phyloP scores from a whole-genome alignment of 2,797 vertebrate genomes.

The Nyctibius grandis region DNA sequence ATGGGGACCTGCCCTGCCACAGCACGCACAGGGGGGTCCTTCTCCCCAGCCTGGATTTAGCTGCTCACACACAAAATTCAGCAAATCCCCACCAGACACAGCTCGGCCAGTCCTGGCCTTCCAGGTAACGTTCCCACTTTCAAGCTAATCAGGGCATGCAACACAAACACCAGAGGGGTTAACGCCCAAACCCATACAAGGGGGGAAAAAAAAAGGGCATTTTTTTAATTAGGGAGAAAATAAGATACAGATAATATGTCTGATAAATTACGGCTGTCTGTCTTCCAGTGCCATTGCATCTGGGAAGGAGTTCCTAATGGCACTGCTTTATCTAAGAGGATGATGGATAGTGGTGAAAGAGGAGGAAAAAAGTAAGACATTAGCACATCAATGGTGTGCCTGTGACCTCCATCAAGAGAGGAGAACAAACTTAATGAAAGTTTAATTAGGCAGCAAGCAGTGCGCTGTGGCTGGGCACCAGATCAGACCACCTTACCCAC shows the following conservation, averaged over 20 bases:
- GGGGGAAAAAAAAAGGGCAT: not conserved
- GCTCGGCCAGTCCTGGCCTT: not conserved
- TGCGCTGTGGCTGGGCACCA: not conserved
- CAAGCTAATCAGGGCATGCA: not conserved
- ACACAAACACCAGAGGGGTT: not conserved
- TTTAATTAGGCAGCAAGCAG: slow-evolving; percentile 66
- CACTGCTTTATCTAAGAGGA: slow-evolving; percentile 37
- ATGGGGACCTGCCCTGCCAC: not conserved
- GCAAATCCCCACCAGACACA: not conserved
- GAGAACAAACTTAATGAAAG: slow-evolving; percentile 63
- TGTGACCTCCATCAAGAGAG: slow-evolving; percentile 60
- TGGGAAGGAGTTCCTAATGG: slow-evolving; percentile 34
- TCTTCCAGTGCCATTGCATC: slow-evolving; percentile 25
- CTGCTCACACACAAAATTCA: not conserved
- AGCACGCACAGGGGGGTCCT: not conserved
- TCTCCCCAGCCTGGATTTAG: not conserved
- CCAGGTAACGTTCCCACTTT: not conserved
- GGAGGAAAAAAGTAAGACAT: slow-evolving; percentile 31
- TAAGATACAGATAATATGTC: not conserved
- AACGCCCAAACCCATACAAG: not conserved
- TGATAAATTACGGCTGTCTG: slow-evolving; percentile 11
- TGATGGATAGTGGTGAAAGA: slow-evolving; percentile 52
- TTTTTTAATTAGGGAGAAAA: slow-evolving; percentile 54
- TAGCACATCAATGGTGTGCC: slow-evolving; percentile 69
- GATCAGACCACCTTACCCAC: not conserved